These are phyloP conservation scores for Cristatella mucedo DNA, from an alignment of 2,888 invertebrate species.

Conservation along the genomic window DNA sequence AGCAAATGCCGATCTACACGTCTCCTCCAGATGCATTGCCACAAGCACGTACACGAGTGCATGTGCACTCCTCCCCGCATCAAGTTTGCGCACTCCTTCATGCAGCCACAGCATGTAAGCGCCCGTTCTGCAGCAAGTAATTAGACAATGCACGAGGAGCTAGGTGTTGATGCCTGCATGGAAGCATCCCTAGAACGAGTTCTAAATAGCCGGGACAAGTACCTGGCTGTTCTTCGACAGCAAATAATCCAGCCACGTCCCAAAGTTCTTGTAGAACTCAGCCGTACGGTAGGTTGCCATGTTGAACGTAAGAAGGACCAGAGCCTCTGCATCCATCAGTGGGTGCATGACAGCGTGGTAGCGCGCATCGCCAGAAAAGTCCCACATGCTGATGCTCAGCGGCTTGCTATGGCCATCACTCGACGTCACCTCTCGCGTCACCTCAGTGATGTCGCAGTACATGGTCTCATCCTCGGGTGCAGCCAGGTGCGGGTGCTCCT, in stretches of 20 bases:
- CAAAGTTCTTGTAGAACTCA: conserved; percentile 24
- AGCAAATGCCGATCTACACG: no score
- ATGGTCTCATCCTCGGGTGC: conserved; percentile 23
- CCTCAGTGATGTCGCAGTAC: conserved; percentile 21
- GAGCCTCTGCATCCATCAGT: conserved; percentile 28
- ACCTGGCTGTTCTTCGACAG: conserved; percentile 28
- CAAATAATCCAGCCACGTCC: conserved; percentile 34
- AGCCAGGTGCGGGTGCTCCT: conserved; percentile 28
- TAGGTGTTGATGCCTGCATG: no score
- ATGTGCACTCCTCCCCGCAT: no score
- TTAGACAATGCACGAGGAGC: no score
- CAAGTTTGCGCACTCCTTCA: no score
- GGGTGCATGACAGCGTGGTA: conserved; percentile 25
- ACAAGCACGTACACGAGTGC: no score
- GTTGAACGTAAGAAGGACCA: conserved; percentile 29
- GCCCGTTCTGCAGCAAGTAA: no score
- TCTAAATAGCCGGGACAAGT: no score
- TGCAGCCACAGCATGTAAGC: no score
- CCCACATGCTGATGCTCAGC: conserved; percentile 26
- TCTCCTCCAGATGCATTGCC: no score
- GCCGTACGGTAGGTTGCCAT: conserved; percentile 23
- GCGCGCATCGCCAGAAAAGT: conserved; percentile 28
- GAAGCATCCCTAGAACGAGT: no score
- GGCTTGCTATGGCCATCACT: no score
- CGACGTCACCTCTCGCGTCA: conserved; percentile 21